Evolutionary conservation across 1,140 invertebrate genomes (phyloP).

Genomic region (Tetramorium alpestre): DNA sequence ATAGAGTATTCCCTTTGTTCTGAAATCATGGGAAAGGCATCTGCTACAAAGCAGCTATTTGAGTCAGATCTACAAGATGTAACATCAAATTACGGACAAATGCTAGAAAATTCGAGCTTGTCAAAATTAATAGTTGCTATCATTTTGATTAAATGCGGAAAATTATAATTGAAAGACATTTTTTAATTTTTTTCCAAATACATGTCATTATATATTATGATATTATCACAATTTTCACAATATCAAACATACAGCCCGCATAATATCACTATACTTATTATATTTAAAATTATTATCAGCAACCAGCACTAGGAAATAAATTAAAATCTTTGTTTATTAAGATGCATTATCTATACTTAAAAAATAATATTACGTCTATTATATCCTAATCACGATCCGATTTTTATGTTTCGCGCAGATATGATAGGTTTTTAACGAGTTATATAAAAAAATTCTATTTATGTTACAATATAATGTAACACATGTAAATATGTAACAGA

Average conservation of each 20-base stretch:
- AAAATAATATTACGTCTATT: not conserved
- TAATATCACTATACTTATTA: not conserved
- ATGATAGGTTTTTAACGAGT: not conserved
- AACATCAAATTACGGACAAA: not conserved
- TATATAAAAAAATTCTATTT: not conserved
- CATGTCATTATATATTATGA: not conserved
- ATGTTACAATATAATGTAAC: no score
- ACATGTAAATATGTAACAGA: not conserved
- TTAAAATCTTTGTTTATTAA: not conserved
- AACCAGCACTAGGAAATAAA: not conserved
- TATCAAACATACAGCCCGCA: not conserved
- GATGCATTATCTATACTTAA: not conserved
- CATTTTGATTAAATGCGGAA: not conserved
- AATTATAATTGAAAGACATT: not conserved
- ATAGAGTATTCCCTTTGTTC: not conserved
- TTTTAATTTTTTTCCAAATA: not conserved
- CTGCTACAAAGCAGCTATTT: no score
- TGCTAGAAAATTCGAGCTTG: not conserved
- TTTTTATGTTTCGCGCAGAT: not conserved
- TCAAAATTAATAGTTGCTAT: not conserved
- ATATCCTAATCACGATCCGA: not conserved
- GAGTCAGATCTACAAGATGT: not conserved
- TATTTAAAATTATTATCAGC: not conserved
- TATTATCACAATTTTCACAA: not conserved
- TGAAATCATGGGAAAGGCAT: not conserved